Percentiles rank a stretch among this genome's conserved stretches.
phyloP scores from a whole-genome alignment of 2,113 vertebrate species.

The Dendropsophus ebraccatus region DNA sequence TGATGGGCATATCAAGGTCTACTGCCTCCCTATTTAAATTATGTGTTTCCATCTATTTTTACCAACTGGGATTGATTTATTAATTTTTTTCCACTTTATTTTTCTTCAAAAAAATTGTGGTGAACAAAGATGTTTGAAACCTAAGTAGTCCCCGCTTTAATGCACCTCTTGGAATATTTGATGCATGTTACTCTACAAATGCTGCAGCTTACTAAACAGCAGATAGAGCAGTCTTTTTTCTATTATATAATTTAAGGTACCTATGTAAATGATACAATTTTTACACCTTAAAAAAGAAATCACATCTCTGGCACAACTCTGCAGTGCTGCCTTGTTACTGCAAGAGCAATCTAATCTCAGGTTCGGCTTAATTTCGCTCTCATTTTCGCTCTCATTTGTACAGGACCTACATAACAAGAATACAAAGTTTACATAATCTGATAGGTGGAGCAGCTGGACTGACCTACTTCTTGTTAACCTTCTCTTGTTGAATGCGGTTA shows the following conservation, averaged over 20 bases:
- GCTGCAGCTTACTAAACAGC: too few relatives aligned
- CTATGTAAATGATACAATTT: background rate
- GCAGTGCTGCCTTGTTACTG: background rate
- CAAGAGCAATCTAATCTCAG: constrained; percentile 12
- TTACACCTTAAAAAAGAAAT: background rate
- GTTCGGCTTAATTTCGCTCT: background rate
- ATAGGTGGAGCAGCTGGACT: constrained; percentile 4
- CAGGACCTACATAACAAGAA: background rate
- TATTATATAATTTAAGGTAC: background rate
- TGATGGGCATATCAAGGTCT: too few relatives aligned
- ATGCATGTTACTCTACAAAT: background rate
- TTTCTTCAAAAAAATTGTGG: too few relatives aligned
- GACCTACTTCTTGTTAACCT: background rate
- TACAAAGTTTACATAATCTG: constrained; percentile 10
- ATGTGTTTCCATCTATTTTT: too few relatives aligned
- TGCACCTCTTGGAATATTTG: background rate
- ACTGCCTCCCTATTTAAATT: too few relatives aligned
- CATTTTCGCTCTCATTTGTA: background rate
- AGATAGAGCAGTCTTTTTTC: too few relatives aligned
- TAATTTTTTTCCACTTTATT: too few relatives aligned
- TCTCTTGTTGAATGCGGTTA: background rate
- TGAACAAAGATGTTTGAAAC: too few relatives aligned
- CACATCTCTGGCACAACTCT: background rate
- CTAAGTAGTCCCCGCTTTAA: too few relatives aligned
- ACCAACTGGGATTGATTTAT: too few relatives aligned